Conservation (phyloP, 2,113 vertebrate genomes). For the Mesembrinibis cayennensis region DNA sequence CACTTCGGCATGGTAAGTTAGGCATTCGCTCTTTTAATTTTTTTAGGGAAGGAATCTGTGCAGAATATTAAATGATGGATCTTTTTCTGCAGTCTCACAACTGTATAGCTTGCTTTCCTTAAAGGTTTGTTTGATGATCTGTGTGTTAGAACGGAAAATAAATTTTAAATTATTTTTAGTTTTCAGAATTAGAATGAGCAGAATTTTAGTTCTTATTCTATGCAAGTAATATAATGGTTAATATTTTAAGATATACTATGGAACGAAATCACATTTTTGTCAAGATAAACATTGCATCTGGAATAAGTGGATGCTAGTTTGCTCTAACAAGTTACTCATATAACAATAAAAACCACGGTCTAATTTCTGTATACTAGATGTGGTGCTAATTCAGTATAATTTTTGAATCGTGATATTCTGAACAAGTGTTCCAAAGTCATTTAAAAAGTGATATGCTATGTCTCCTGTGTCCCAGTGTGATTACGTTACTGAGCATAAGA, state of each 20-base stretch:
- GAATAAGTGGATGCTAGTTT: not conserved
- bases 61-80: not conserved
- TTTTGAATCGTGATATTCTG: not conserved
- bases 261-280: not conserved
- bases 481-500: not conserved
- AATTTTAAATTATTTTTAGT: not conserved
- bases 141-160: not conserved
- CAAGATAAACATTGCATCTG: not conserved
- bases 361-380: not conserved
- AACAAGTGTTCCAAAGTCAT: not conserved
- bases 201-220: not conserved
- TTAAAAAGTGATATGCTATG: not conserved
- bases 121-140: not conserved
- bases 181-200: not conserved
- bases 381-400: not conserved
- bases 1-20: slow-evolving; percentile 58
- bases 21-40: not conserved
- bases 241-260: not conserved
- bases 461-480: not conserved
- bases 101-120: not conserved
- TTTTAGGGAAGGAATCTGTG: not conserved
- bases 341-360: not conserved
- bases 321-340: not conserved
- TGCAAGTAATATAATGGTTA: not conserved
- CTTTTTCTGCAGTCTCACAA: not conserved